Conservation (phyloP, 2,113 vertebrate genomes). For the Rousettus leschenaultii region DNA sequence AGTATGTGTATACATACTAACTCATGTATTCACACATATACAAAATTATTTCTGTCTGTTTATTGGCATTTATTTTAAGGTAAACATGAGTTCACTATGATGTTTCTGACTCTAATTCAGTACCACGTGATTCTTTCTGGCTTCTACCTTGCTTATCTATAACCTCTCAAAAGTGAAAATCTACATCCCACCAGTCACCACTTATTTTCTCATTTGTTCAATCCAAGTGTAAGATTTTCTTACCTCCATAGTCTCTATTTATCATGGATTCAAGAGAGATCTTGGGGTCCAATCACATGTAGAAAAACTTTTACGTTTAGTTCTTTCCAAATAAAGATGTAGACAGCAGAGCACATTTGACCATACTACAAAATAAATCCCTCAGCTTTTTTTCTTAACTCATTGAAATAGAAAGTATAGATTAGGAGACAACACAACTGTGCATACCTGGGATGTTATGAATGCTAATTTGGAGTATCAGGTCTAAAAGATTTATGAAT, state of each 20-base stretch:
- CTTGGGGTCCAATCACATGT: not conserved
- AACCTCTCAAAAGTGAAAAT: not conserved
- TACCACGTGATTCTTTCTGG: not conserved
- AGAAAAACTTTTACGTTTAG: not conserved
- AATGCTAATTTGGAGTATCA: constrained; percentile 12
- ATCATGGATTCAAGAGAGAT: not conserved
- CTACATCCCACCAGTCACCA: not conserved
- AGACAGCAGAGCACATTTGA: constrained; percentile 6
- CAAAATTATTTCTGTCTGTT: not conserved
- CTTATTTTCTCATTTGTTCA: not conserved
- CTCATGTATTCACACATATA: not conserved
- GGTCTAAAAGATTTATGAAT: constrained; percentile 9
- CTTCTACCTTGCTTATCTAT: not conserved
- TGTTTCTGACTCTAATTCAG: not conserved
- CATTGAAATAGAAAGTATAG: not conserved
- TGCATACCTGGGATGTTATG: not conserved
- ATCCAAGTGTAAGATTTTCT: not conserved
- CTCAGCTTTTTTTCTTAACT: constrained; percentile 39
- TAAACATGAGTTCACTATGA: not conserved
- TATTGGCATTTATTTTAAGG: not conserved
- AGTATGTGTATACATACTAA: not conserved
- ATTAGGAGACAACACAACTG: constrained; percentile 30
- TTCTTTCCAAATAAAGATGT: constrained; percentile 23
- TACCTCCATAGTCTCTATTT: not conserved
- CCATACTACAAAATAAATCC: constrained; percentile 36